Evolutionary conservation across 2,888 invertebrate genomes (phyloP).

Genomic region (Brenthis ino): DNA sequence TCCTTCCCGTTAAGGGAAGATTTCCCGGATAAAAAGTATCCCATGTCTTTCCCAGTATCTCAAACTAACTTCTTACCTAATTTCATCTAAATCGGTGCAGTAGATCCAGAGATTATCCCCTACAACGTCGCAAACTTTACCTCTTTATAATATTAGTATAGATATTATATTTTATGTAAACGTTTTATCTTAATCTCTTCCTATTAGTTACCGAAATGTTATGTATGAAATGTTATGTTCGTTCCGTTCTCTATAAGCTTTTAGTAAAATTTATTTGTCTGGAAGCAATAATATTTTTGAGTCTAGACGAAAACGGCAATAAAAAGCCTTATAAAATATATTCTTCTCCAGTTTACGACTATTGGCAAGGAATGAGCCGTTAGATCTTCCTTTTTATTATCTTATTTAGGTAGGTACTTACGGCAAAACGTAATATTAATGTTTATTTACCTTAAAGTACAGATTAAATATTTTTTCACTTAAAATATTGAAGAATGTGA

Average conservation of each 20-base stretch:
- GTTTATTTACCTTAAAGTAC: background rate
- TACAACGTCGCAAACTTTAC: too few relatives aligned
- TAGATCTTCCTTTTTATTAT: background rate
- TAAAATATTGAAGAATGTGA: background rate
- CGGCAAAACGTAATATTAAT: background rate
- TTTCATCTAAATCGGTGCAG: too few relatives aligned
- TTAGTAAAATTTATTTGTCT: slow-evolving; percentile 30
- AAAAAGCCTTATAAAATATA: slow-evolving; percentile 13
- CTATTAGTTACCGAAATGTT: background rate
- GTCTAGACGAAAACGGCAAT: slow-evolving; percentile 32
- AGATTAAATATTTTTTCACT: background rate
- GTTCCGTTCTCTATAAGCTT: slow-evolving; percentile 6
- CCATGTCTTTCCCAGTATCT: too few relatives aligned
- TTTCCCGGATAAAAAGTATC: too few relatives aligned
- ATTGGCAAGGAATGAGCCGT: background rate
- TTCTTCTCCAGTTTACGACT: background rate
- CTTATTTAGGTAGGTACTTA: background rate
- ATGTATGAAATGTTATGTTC: background rate
- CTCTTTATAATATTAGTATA: too few relatives aligned
- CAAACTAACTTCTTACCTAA: too few relatives aligned
- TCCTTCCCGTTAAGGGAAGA: too few relatives aligned
- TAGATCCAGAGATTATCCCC: too few relatives aligned
- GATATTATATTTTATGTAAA: too few relatives aligned
- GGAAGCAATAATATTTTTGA: slow-evolving; percentile 15
- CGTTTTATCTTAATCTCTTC: background rate